phyloP scores from a whole-genome alignment of 2,113 vertebrate genomes.

The Brienomyrus brachyistius region DNA sequence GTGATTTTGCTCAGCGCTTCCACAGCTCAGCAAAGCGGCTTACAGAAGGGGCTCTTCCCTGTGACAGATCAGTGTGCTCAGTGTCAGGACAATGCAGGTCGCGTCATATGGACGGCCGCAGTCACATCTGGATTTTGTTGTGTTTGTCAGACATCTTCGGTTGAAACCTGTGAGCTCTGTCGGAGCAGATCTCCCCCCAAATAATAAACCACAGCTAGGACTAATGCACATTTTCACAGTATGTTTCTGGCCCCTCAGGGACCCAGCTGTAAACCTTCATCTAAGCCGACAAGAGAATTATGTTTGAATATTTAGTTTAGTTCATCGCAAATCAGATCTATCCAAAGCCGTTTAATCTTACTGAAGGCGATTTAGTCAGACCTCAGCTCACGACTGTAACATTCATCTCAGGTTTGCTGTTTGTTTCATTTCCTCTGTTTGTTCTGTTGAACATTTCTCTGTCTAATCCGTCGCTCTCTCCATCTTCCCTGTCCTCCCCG shows the following conservation, averaged over 20 bases:
- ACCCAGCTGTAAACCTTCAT: background rate
- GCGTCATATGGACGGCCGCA: background rate
- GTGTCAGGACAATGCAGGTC: background rate
- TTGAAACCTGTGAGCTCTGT: background rate
- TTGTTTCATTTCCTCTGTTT: slow-evolving; percentile 18
- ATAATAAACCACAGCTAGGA: background rate
- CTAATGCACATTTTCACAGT: background rate
- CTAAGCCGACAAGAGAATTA: background rate
- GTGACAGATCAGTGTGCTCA: background rate
- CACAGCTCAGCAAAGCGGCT: background rate
- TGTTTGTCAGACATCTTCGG: background rate
- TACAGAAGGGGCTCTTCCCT: no score
- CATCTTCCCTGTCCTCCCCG: slow-evolving; percentile 35
- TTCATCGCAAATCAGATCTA: background rate
- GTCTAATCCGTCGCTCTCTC: slow-evolving; percentile 24
- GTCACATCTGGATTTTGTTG: background rate
- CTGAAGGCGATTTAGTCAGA: slow-evolving; percentile 3
- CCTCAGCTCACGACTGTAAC: slow-evolving; percentile 1
- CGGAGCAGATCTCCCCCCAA: background rate
- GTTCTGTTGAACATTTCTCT: slow-evolving; percentile 20
- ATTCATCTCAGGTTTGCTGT: background rate
- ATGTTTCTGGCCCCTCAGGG: background rate
- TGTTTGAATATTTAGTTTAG: background rate
- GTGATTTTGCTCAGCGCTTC: background rate
- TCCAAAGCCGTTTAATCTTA: background rate